Percentiles rank a stretch among this genome's conserved stretches.
These are phyloP conservation scores for Sphaeramia orbicularis DNA, from an alignment of 2,797 vertebrate species.

Conservation along the genomic window DNA sequence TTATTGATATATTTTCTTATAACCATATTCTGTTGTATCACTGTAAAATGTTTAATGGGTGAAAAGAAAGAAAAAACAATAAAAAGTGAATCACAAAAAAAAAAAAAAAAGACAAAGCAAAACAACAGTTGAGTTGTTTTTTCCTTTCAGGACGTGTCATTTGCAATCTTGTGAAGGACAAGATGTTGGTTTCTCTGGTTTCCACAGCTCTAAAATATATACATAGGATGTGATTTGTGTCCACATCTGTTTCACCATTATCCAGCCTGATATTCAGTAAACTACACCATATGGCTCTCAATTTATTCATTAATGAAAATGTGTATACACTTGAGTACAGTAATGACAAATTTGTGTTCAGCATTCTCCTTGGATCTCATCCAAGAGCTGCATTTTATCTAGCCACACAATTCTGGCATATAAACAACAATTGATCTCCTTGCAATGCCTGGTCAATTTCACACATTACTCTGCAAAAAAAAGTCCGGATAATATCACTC, in stretches of 20 bases:
- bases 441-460: constrained; percentile 49
- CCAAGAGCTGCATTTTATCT: constrained; percentile 57
- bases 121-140: neutral
- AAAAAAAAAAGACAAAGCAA: no score
- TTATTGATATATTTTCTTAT: no score
- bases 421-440: constrained; percentile 54
- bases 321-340: constrained; percentile 34
- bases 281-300: constrained; percentile 37
- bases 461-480: constrained; percentile 52
- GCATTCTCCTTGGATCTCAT: constrained; percentile 41
- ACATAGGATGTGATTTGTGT: constrained; percentile 3
- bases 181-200: neutral
- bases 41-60: no score
- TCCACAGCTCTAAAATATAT: constrained; percentile 4
- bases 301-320: constrained; percentile 53
- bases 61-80: no score
- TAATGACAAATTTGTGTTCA: constrained; percentile 44
- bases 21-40: no score
- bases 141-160: neutral
- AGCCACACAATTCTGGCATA: constrained; percentile 45
- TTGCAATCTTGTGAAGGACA: constrained; percentile 2
- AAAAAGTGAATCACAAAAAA: no score
- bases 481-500: constrained; percentile 44
- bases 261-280: constrained; percentile 8
- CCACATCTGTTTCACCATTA: constrained; percentile 27